Evolutionary conservation across 1,140 invertebrate genomes (phyloP), one percentile per base, ranked within the genome.

Genomic region (Bursaphelenchus mucronatus): DNA sequence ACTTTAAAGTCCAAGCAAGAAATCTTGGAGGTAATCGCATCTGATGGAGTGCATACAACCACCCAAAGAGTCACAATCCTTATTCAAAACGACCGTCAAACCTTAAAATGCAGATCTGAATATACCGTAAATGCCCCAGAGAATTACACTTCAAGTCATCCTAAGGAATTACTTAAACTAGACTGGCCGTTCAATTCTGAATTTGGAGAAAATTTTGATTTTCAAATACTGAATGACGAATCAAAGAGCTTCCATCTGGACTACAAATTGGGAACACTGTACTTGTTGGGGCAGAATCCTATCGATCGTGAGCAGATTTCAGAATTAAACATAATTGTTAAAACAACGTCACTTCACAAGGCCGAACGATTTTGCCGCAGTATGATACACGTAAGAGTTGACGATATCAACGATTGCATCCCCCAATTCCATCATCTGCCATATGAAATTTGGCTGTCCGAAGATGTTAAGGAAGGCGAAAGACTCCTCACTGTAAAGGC

Each of bases 401-500:
- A 74, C 41, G 79, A 78, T 63, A 46, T 76, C 9, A 78, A 78
- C 53, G 76, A 78, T 49, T 56, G 58, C 56, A 11, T 47, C 0
- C 75, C 75, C n/a, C 39, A 17, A 49, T 75, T 75, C 58, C 6
- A 44, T 11, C 44, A 55, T 39, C 40, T 43, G 21, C 50, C 61
- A 7, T 75, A 75, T 53, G 41, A 40, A 43, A 41, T 63, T 13
- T 63, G 49, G 9, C 30, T 75, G 15, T 51, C 68, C n/a, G 66
- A 76, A 17, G 71, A 83, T 68, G 69, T 75, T 0, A 49, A 43
- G 39, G 70, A 81, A 4, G 83, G 83, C 10, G 78, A 76, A 3
- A 79, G 73, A n/a, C 49, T 85, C 8, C 66, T 85, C 0, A 71
- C 66, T 9, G 73, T 84, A 30, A 71, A 76, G 17, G 84, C 84